These are phyloP conservation scores for Listronotus bonariensis DNA, from an alignment of 1,140 invertebrate species.

Conservation along the genomic window DNA sequence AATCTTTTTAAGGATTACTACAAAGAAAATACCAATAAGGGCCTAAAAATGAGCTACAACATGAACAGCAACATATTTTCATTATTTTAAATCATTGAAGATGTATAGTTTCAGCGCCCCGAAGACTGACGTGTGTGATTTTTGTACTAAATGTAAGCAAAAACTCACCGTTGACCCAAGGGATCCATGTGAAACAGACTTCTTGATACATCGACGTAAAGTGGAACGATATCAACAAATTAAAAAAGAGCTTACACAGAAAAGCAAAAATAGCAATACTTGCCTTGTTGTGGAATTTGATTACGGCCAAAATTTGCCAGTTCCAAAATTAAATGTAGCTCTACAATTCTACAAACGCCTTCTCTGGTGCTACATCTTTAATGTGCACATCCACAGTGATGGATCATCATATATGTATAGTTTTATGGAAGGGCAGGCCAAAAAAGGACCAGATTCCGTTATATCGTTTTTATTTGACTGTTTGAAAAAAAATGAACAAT, in stretches of 20 bases:
- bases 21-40: too few species aligned
- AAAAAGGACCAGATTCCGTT: neutral
- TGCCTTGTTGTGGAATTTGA: neutral
- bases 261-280: neutral
- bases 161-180: neutral
- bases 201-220: too few species aligned
- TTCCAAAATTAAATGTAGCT: neutral
- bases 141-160: neutral
- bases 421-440: neutral
- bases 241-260: neutral
- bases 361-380: neutral
- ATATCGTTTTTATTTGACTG: neutral
- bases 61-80: neutral
- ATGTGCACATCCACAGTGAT: neutral
- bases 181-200: neutral
- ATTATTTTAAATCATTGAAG: neutral
- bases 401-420: neutral
- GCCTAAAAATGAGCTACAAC: slow-evolving; percentile 1
- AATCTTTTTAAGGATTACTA: neutral
- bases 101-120: neutral
- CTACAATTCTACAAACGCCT: slow-evolving; percentile 1
- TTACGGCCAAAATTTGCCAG: neutral
- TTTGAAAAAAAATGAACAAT: neutral
- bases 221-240: neutral
- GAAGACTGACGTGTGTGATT: neutral